Percentiles rank a stretch among this genome's conserved stretches.
Conservation (phyloP, 2,797 vertebrate genomes). For the Psittacula derbiana region DNA sequence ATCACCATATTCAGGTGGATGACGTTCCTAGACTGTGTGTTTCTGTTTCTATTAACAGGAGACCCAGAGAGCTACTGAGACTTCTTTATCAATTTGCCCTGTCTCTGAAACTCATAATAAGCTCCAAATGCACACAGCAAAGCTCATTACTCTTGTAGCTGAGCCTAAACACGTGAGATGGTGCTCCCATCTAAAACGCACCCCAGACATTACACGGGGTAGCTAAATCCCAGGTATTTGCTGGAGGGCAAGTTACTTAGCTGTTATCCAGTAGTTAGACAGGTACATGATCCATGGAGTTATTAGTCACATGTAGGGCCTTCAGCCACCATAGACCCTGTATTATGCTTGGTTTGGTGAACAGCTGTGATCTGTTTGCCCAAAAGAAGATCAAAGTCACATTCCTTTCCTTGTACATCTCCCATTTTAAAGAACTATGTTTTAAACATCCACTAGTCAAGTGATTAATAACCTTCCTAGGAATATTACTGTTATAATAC, state of each 20-base stretch:
- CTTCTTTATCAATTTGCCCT: background rate
- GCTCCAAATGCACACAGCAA: accelerated
- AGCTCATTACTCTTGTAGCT: background rate
- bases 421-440: background rate
- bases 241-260: background rate
- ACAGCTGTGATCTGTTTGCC: background rate
- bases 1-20: background rate
- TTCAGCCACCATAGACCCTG: background rate
- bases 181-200: background rate
- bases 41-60: background rate
- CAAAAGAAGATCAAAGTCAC: background rate
- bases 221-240: background rate
- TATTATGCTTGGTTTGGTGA: background rate
- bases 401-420: background rate
- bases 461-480: background rate
- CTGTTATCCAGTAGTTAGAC: background rate
- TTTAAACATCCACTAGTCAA: background rate
- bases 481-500: background rate
- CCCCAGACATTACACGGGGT: background rate
- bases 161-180: accelerated
- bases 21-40: background rate
- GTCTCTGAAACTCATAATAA: background rate
- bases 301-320: background rate
- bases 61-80: background rate
- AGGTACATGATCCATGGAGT: background rate